Conservation (phyloP, 2,797 vertebrate species). For the Thamnophis elegans region DNA sequence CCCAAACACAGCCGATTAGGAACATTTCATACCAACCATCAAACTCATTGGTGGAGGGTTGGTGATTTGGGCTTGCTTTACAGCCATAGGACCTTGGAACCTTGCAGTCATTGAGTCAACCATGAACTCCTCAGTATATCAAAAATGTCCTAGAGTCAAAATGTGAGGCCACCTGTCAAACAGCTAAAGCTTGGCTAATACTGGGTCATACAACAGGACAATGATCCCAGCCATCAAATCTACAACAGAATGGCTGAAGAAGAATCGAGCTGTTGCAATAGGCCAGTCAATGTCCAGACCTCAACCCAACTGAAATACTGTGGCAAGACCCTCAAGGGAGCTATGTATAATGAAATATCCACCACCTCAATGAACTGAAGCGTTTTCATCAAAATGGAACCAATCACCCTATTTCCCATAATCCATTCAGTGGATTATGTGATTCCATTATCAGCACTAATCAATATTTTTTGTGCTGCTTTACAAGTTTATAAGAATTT, state of each 20-base stretch:
- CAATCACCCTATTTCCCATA: too few relatives aligned
- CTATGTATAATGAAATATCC: neutral
- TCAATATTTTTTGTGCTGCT: too few relatives aligned
- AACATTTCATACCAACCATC: neutral
- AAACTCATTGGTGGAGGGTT: neutral
- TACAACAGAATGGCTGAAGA: neutral
- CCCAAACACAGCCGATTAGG: neutral
- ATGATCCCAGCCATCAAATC: neutral
- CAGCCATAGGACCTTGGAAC: neutral
- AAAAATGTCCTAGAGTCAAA: neutral
- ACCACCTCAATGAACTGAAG: neutral
- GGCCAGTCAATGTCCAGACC: neutral
- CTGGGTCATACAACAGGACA: neutral
- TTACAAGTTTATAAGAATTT: too few relatives aligned
- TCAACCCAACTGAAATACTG: neutral
- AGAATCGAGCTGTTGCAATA: neutral
- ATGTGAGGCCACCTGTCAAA: neutral
- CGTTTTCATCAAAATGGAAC: too few relatives aligned
- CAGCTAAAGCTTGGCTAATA: neutral
- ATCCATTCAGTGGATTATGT: too few relatives aligned
- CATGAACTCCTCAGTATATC: neutral
- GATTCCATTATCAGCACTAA: too few relatives aligned
- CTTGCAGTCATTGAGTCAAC: neutral
- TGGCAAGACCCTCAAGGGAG: neutral
- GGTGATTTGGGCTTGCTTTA: neutral